A percentile compares a stretch with the other conserved stretches of the same genome.
phyloP scores from a whole-genome alignment of 2,888 invertebrate genomes.

The Cephus spinipes region DNA sequence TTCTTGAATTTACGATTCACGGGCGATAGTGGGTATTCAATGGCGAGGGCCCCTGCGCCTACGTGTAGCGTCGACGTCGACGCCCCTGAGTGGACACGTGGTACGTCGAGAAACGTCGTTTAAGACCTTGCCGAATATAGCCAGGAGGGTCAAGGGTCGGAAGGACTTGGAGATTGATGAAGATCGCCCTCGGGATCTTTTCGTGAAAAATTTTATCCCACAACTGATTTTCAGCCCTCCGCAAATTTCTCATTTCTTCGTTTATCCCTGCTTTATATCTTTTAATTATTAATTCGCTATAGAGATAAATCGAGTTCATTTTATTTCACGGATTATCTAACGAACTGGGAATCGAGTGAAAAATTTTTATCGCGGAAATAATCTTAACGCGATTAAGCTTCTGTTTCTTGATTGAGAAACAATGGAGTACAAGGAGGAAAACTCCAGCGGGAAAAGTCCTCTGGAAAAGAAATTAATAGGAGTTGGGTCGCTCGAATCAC shows the following conservation, averaged over 20 bases:
- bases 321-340: background rate
- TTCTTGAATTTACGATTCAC: background rate
- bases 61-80: background rate
- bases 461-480: background rate
- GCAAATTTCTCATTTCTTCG: background rate
- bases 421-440: background rate
- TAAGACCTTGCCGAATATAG: background rate
- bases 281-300: background rate
- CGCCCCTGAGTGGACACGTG: background rate
- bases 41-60: background rate
- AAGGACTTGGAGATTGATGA: conserved; percentile 5
- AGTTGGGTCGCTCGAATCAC: background rate
- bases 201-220: background rate
- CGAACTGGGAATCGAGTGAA: background rate
- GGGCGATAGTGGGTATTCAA: background rate
- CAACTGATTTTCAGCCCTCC: background rate
- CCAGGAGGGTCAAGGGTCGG: background rate
- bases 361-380: background rate
- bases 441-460: background rate
- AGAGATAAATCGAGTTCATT: background rate
- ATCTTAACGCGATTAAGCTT: background rate
- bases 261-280: background rate
- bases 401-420: background rate
- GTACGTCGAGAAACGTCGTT: background rate
- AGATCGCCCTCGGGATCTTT: background rate